Conservation (phyloP, 2,797 vertebrate species). For the Chloroceryle amazona region DNA sequence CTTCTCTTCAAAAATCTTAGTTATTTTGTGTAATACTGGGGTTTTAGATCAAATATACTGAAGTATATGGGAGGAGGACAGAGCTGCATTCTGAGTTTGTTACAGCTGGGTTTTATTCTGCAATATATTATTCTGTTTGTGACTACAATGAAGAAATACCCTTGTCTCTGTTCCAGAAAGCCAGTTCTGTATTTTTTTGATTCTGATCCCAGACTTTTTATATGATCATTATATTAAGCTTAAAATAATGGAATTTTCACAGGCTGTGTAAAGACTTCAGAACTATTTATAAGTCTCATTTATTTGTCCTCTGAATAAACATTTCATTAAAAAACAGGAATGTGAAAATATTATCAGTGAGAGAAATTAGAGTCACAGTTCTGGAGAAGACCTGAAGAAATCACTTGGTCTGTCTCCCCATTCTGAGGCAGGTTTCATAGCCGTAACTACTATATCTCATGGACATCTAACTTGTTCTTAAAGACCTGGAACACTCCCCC, state of each 20-base stretch:
- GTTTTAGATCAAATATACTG: neutral
- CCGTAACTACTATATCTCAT: neutral
- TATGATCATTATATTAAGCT: conserved; percentile 7
- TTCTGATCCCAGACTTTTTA: neutral
- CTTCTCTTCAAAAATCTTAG: neutral
- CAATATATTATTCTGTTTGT: neutral
- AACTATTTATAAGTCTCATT: neutral
- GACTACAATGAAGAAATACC: conserved; percentile 20
- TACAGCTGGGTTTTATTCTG: neutral
- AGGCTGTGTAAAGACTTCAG: neutral
- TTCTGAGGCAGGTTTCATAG: neutral
- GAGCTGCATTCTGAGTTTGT: neutral
- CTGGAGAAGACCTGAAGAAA: neutral
- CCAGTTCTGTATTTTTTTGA: neutral
- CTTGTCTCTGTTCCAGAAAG: conserved; percentile 35
- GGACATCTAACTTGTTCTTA: neutral
- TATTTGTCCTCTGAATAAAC: conserved; percentile 40
- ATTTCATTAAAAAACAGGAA: neutral
- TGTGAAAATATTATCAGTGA: neutral
- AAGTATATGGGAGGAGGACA: neutral
- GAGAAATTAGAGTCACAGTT: neutral
- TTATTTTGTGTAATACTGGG: neutral
- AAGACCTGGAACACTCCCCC: neutral
- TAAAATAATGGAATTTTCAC: conserved; percentile 35
- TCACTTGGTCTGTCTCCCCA: neutral